These are phyloP conservation scores for Ursus arctos DNA, from an alignment of 2,113 vertebrate species.

Conservation along the genomic window DNA sequence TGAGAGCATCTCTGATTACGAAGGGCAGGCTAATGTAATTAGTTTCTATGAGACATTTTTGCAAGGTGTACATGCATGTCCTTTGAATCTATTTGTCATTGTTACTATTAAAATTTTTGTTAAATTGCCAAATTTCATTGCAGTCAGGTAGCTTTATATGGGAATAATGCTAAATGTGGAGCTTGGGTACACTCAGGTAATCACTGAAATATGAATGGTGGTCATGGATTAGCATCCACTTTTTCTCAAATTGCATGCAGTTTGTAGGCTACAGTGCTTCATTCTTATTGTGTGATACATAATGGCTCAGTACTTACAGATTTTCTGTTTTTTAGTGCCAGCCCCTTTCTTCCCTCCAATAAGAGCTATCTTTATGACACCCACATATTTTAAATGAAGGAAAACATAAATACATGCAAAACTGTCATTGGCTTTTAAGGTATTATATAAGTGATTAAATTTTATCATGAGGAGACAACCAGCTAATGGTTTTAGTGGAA, in stretches of 20 bases:
- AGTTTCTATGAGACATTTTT: slow-evolving; percentile 56
- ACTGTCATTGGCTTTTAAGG: slow-evolving; percentile 82
- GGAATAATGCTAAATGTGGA: not conserved
- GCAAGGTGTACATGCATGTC: slow-evolving; percentile 25
- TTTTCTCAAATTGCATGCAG: not conserved
- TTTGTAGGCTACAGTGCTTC: not conserved
- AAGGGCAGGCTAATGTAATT: slow-evolving; percentile 64
- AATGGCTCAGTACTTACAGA: slow-evolving; percentile 20
- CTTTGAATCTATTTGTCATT: slow-evolving; percentile 61
- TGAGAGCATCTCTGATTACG: slow-evolving; percentile 59
- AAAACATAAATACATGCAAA: slow-evolving; percentile 85
- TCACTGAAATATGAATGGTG: slow-evolving; percentile 11
- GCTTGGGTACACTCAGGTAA: not conserved
- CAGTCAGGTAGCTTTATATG: slow-evolving; percentile 40
- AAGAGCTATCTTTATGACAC: slow-evolving; percentile 69
- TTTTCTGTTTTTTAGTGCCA: not conserved
- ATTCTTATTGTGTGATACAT: slow-evolving; percentile 31
- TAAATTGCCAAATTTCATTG: slow-evolving; percentile 59
- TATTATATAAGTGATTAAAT: slow-evolving; percentile 88
- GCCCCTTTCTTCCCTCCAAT: not conserved
- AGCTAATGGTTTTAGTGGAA: slow-evolving; percentile 89
- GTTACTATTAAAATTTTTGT: slow-evolving; percentile 65
- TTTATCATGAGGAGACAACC: slow-evolving; percentile 87
- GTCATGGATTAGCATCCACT: not conserved
- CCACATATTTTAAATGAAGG: slow-evolving; percentile 83